These are phyloP conservation scores for Dreissena rostriformis DNA, from an alignment of 1,140 invertebrate species.

Conservation along the genomic window DNA sequence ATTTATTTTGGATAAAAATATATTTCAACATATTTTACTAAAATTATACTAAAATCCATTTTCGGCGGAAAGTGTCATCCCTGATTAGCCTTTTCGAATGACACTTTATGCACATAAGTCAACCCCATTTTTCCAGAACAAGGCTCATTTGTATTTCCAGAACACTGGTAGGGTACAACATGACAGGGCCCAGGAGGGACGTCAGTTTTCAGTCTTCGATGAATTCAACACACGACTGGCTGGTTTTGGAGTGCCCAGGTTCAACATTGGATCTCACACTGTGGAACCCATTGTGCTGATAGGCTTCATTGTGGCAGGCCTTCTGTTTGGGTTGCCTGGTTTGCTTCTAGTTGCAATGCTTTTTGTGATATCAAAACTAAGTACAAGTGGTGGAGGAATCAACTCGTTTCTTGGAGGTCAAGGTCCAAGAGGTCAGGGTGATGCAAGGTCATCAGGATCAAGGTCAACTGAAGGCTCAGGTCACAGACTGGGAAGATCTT, in stretches of 20 bases:
- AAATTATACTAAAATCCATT: too few species aligned
- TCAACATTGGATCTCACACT: slow-evolving; percentile 62
- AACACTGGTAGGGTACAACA: slow-evolving; percentile 45
- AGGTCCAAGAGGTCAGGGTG: slow-evolving; percentile 5
- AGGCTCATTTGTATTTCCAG: slow-evolving; percentile 14
- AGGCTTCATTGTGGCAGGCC: slow-evolving; percentile 66
- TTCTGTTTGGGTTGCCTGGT: slow-evolving; percentile 70
- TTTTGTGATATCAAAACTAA: slow-evolving; percentile 66
- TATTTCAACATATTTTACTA: too few species aligned
- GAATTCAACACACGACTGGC: slow-evolving; percentile 68
- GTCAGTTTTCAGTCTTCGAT: slow-evolving; percentile 67
- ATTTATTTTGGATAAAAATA: too few species aligned
- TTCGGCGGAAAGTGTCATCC: too few species aligned
- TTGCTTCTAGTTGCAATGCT: slow-evolving; percentile 69
- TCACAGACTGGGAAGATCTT: slow-evolving; percentile 61
- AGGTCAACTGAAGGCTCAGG: slow-evolving; percentile 55
- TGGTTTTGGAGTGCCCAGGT: slow-evolving; percentile 65
- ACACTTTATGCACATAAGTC: too few species aligned
- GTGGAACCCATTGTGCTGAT: slow-evolving; percentile 72
- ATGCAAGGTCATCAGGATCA: neutral
- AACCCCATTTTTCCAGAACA: too few species aligned
- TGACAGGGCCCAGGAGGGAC: slow-evolving; percentile 45
- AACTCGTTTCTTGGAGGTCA: slow-evolving; percentile 46
- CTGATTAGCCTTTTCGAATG: too few species aligned
- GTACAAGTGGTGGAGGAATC: slow-evolving; percentile 53